Evolutionary conservation across 2,113 vertebrate genomes (phyloP).

Genomic region (Stegastes partitus): DNA sequence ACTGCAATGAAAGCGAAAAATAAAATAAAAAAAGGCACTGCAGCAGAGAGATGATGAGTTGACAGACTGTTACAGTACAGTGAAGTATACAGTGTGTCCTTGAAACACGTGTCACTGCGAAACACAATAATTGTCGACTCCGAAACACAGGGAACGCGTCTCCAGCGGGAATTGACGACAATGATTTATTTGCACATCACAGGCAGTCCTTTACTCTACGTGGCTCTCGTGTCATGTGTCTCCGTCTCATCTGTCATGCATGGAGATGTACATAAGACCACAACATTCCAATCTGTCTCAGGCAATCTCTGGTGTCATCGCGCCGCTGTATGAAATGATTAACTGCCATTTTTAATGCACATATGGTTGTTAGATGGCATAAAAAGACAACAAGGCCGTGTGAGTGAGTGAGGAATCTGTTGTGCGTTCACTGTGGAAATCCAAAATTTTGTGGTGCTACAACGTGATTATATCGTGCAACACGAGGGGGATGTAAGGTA

Average conservation of each 20-base stretch:
- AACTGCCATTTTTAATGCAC: conserved; percentile 57
- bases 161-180: conserved; percentile 49
- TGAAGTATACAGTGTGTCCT: conserved; percentile 58
- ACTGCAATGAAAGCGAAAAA: conserved; percentile 13
- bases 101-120: conserved; percentile 60
- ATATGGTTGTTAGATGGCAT: conserved; percentile 1
- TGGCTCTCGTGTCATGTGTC: conserved; percentile 31
- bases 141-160: conserved; percentile 44
- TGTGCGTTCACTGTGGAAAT: not conserved
- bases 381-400: conserved; percentile 28
- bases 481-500: not conserved
- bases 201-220: conserved; percentile 42
- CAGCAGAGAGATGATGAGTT: conserved; percentile 35
- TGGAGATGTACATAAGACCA: conserved; percentile 24
- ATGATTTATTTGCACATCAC: conserved; percentile 72
- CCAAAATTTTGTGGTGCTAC: not conserved
- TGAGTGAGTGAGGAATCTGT: not conserved
- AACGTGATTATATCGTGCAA: not conserved
- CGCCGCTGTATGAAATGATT: conserved; percentile 48
- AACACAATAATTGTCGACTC: conserved; percentile 62
- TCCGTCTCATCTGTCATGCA: conserved; percentile 60
- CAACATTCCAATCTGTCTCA: conserved; percentile 37
- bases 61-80: conserved; percentile 47
- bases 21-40: conserved; percentile 14
- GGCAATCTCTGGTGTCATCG: conserved; percentile 40